Conservation (phyloP, 2,888 invertebrate genomes). For the Scaeva pyrastri region DNA sequence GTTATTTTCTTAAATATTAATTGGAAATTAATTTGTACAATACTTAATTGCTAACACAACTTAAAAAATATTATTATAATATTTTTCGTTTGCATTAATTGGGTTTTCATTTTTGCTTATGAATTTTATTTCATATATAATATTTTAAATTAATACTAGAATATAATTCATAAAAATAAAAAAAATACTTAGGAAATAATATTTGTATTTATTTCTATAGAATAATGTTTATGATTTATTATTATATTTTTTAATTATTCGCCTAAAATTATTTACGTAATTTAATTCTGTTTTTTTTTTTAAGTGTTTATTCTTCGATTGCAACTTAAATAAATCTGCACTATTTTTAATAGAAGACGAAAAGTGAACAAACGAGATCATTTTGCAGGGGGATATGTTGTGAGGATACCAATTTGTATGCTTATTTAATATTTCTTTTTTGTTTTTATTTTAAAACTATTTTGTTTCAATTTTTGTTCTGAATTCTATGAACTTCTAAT, state of each 20-base stretch:
- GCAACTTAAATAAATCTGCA: constrained; percentile 45
- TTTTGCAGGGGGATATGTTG: constrained; percentile 68
- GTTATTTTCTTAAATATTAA: constrained; percentile 1
- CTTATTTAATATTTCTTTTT: constrained; percentile 10
- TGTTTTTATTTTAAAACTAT: constrained; percentile 19
- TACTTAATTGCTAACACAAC: constrained; percentile 61
- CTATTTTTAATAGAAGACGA: constrained; percentile 38
- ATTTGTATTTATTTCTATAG: neutral
- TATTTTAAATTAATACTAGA: constrained; percentile 9
- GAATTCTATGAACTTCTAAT: constrained; percentile 64
- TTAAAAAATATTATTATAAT: constrained; percentile 40
- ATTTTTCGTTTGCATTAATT: constrained; percentile 23
- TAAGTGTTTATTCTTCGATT: constrained; percentile 29
- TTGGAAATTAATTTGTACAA: constrained; percentile 68
- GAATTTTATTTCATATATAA: neutral
- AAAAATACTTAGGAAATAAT: neutral
- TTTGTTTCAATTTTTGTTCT: constrained; percentile 24
- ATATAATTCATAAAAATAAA: constrained; percentile 17
- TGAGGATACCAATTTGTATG: constrained; percentile 50
- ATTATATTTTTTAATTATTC: constrained; percentile 31
- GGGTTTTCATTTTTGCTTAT: neutral
- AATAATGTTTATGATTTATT: neutral
- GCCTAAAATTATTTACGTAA: constrained; percentile 48
- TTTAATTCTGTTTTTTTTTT: constrained; percentile 41
- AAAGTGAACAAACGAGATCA: constrained; percentile 38